Evolutionary conservation across 2,888 invertebrate genomes (phyloP).

Genomic region (Branchipolynoe longqiensis): DNA sequence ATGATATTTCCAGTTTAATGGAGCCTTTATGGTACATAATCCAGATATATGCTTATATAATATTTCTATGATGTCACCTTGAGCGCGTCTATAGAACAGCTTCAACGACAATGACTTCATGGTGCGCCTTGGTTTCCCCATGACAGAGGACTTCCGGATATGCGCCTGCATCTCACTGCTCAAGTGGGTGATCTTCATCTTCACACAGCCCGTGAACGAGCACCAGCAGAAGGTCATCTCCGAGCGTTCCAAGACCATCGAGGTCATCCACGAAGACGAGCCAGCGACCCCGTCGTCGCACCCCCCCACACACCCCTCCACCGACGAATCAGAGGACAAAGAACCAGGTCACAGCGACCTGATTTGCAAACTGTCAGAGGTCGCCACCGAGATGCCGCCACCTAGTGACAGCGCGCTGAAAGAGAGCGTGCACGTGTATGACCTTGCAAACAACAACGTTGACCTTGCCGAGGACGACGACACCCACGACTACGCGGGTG

Average conservation of each 20-base stretch:
- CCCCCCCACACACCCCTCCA: neutral
- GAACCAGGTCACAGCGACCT: no score
- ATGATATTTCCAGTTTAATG: no score
- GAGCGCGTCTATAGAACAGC: no score
- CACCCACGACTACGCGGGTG: neutral
- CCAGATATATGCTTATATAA: no score
- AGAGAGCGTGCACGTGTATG: neutral
- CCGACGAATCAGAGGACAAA: constrained; percentile 31
- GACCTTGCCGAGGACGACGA: constrained; percentile 9
- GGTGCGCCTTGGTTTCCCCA: neutral
- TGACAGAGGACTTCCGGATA: constrained; percentile 68
- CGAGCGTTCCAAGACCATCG: constrained; percentile 35
- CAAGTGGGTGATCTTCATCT: constrained; percentile 63
- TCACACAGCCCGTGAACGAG: neutral
- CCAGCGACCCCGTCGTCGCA: neutral
- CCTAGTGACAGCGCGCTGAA: neutral
- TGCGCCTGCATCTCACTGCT: constrained; percentile 68
- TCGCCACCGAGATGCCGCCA: neutral
- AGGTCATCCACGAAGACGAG: constrained; percentile 47
- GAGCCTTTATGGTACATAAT: no score
- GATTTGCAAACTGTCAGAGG: neutral
- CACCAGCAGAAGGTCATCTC: neutral
- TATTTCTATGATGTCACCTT: no score
- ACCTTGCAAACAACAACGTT: neutral
- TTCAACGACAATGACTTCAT: no score